phyloP scores from a whole-genome alignment of 2,888 invertebrate species.

The Scaptomyza cyrtandrae region DNA sequence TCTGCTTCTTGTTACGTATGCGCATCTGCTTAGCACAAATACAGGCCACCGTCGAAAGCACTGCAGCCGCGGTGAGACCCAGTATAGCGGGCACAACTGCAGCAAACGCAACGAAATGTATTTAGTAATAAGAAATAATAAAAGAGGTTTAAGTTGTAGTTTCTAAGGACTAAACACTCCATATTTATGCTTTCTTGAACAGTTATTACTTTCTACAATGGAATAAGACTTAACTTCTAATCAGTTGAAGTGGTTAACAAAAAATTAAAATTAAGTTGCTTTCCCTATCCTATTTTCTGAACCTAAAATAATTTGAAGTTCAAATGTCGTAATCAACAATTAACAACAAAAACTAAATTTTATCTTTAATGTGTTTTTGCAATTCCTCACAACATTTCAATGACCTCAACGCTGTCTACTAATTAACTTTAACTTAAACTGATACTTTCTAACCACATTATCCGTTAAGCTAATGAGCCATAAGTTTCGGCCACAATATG shows the following conservation, averaged over 20 bases:
- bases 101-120: no score
- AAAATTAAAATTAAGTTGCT: no score
- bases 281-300: no score
- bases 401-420: not conserved
- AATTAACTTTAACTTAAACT: conserved; percentile 5
- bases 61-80: conserved; percentile 83
- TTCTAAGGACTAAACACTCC: no score
- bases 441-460: conserved; percentile 9
- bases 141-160: no score
- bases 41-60: conserved; percentile 83
- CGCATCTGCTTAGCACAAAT: conserved; percentile 83
- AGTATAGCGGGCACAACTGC: conserved; percentile 83
- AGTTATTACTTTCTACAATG: no score
- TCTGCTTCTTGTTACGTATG: conserved; percentile 82
- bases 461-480: conserved; percentile 13
- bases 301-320: no score
- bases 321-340: not conserved
- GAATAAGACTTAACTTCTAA: no score
- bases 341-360: not conserved
- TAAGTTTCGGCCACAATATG: conserved; percentile 60
- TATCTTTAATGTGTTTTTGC: not conserved
- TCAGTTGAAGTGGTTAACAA: no score
- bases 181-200: no score
- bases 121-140: no score
- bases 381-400: not conserved